phyloP scores from a whole-genome alignment of 2,113 vertebrate genomes.

The Copsychus sechellarum region DNA sequence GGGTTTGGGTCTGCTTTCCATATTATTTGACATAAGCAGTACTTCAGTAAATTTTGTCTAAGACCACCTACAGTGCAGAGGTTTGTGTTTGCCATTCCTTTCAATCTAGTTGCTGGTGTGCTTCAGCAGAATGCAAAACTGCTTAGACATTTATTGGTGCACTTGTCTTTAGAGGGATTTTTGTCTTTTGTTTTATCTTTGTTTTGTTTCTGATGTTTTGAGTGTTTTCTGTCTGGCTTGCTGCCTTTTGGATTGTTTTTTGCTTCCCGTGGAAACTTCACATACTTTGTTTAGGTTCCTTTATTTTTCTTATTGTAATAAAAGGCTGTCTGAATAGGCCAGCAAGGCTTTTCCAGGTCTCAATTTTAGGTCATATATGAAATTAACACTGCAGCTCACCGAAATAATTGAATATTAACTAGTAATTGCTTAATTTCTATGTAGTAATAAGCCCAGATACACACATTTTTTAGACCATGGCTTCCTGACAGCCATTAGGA shows the following conservation, averaged over 20 bases:
- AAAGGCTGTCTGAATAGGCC: not conserved
- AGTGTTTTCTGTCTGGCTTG: constrained; percentile 6
- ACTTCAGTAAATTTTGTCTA: not conserved
- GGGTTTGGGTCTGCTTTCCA: not conserved
- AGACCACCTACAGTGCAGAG: not conserved
- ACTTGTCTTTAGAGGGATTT: not conserved
- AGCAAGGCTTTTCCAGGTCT: not conserved
- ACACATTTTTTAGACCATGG: not conserved
- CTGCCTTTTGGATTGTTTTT: constrained; percentile 17
- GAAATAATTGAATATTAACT: not conserved
- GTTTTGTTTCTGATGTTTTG: not conserved
- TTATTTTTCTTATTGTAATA: constrained; percentile 5
- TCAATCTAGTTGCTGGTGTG: not conserved
- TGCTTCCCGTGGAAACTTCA: constrained; percentile 45
- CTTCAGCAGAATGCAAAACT: not conserved
- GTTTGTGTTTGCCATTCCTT: not conserved
- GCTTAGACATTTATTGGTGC: not conserved
- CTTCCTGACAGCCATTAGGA: not conserved
- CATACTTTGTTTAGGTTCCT: not conserved
- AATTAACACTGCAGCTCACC: not conserved
- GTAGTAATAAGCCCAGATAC: not conserved
- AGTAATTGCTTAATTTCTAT: not conserved
- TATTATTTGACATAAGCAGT: not conserved
- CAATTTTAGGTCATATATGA: not conserved
- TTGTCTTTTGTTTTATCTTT: not conserved